Conservation (phyloP, 2,888 invertebrate species). For the Aphrophora alni region DNA sequence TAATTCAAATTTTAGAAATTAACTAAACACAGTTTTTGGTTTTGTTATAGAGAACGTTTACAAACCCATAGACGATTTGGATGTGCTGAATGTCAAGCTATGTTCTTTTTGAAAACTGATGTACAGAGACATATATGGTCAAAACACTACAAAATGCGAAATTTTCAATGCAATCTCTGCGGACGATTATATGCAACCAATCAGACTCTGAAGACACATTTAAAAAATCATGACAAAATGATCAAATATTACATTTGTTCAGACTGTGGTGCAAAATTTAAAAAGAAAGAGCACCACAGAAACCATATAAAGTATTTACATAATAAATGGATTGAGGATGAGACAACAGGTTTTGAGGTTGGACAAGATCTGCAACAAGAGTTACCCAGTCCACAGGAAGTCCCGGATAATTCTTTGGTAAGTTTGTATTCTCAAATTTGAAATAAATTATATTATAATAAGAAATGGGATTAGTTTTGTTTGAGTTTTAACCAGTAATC, state of each 20-base stretch:
- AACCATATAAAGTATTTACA: neutral
- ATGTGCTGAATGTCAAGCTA: neutral
- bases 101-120: neutral
- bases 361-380: no score
- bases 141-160: neutral
- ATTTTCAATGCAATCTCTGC: neutral
- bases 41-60: neutral
- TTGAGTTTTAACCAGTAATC: no score
- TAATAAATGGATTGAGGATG: neutral
- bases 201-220: neutral
- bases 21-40: no score
- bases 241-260: neutral
- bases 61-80: neutral
- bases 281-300: neutral
- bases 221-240: neutral
- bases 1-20: no score
- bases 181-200: neutral
- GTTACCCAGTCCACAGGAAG: neutral
- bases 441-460: no score
- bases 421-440: no score
- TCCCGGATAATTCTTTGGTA: neutral
- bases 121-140: neutral
- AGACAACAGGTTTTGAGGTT: no score
- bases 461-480: no score
- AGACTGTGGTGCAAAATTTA: neutral